These are phyloP conservation scores for Hexactinellida sp. DNA, from an alignment of 37 sponge, comb jelly and placozoan species.

Conservation along the genomic window DNA sequence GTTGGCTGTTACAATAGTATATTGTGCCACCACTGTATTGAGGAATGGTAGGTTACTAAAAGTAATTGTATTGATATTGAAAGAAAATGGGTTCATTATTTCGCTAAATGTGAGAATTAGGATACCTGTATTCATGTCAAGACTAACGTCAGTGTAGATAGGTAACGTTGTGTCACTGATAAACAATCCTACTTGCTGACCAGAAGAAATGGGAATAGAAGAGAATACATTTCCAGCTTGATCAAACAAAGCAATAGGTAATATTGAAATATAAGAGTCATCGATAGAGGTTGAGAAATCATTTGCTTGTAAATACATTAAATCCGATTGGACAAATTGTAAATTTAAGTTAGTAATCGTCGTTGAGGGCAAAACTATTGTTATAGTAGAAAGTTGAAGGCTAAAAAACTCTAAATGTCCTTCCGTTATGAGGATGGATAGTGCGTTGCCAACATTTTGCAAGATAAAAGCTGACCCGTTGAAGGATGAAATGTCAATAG, in stretches of 20 bases:
- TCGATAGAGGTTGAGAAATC: not conserved
- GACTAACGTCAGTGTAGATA: conserved; percentile 19
- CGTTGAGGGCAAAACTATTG: not conserved
- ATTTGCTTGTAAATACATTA: conserved; percentile 28
- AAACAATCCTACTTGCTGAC: conserved; percentile 25
- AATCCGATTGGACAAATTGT: conserved; percentile 18
- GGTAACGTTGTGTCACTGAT: conserved; percentile 42
- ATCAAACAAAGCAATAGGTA: not conserved
- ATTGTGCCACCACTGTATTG: not conserved
- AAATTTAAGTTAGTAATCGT: not conserved
- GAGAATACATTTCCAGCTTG: not conserved
- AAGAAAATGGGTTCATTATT: conserved; percentile 42
- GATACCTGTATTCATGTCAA: conserved; percentile 49
- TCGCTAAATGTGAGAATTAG: conserved; percentile 60
- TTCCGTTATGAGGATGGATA: conserved; percentile 1
- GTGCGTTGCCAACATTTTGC: not conserved
- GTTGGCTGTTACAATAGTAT: not conserved
- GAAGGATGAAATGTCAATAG: conserved; percentile 32
- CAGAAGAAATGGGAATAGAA: conserved; percentile 11
- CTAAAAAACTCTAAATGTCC: not conserved
- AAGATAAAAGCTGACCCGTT: not conserved
- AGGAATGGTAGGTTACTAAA: not conserved
- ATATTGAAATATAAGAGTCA: not conserved
- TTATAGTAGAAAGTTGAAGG: not conserved
- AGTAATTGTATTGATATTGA: conserved; percentile 24